A percentile compares a stretch with the other conserved stretches of the same genome.
These are phyloP conservation scores for Pachypanchax playfairii DNA, from an alignment of 2,113 vertebrate genomes.

Conservation along the genomic window DNA sequence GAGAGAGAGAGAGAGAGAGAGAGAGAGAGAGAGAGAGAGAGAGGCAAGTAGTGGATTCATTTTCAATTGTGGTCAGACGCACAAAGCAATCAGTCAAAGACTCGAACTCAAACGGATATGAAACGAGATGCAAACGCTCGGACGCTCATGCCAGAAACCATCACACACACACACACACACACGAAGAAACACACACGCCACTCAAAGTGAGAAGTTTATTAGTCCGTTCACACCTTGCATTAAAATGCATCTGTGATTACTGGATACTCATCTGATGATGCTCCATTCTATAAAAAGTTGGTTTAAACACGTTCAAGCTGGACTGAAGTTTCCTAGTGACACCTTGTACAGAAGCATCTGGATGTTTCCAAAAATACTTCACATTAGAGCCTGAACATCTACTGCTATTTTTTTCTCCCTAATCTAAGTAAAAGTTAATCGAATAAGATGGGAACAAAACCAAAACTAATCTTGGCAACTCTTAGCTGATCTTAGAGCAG, in stretches of 20 bases:
- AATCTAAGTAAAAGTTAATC: not conserved
- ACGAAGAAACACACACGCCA: constrained; percentile 7
- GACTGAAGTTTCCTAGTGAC: not conserved
- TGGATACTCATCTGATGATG: constrained; percentile 23
- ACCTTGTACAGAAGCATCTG: constrained; percentile 8
- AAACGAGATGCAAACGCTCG: constrained; percentile 52
- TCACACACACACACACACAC: constrained; percentile 39
- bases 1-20: constrained; percentile 21
- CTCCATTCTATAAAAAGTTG: constrained; percentile 39
- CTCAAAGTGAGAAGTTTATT: constrained; percentile 51
- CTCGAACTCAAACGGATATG: constrained; percentile 66
- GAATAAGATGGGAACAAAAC: not conserved
- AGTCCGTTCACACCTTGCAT: constrained; percentile 42
- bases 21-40: constrained; percentile 16
- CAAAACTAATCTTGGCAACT: not conserved
- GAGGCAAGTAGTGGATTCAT: constrained; percentile 59
- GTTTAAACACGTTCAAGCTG: constrained; percentile 30
- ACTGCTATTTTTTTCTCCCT: not conserved
- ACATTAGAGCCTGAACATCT: not conserved
- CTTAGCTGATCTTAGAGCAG: not conserved
- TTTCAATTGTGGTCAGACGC: constrained; percentile 73
- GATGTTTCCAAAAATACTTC: constrained; percentile 16
- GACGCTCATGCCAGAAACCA: constrained; percentile 34
- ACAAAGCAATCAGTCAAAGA: constrained; percentile 76
- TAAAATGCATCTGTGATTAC: constrained; percentile 28